These are phyloP conservation scores for Aleiodes sp. DNA, from an alignment of 1,140 invertebrate species.

Conservation along the genomic window DNA sequence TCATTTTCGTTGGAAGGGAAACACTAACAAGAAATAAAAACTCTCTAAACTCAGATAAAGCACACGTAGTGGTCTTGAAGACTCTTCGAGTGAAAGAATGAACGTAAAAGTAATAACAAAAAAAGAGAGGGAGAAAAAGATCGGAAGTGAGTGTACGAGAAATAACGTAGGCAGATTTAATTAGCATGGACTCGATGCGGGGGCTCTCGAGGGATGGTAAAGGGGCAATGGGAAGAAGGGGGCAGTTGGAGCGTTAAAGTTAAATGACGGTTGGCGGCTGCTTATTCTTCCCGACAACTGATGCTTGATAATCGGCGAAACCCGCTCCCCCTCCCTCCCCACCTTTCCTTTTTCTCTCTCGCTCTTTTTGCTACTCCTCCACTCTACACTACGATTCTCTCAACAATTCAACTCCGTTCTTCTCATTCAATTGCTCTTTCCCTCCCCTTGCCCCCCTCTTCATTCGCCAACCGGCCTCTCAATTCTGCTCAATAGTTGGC, in stretches of 20 bases:
- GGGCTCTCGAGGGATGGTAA: constrained; percentile 57
- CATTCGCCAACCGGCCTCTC: constrained; percentile 39
- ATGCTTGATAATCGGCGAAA: constrained; percentile 67
- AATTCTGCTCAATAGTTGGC: constrained; percentile 59
- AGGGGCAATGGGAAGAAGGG: constrained; percentile 36
- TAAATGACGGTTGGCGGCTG: constrained; percentile 67
- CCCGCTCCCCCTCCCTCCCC: constrained; percentile 38
- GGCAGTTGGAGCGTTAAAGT: constrained; percentile 67
- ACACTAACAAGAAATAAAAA: constrained; percentile 21
- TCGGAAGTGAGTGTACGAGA: constrained; percentile 33
- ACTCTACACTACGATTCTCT: constrained; percentile 28
- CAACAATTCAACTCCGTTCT: constrained; percentile 39
- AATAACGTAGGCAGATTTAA: constrained; percentile 63
- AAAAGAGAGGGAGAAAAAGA: constrained; percentile 28
- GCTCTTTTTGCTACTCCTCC: not conserved
- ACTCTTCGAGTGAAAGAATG: not conserved
- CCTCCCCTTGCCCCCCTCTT: constrained; percentile 28
- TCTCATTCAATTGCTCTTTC: constrained; percentile 22
- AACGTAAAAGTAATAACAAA: not conserved
- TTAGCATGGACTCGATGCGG: constrained; percentile 62
- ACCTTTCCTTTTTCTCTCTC: constrained; percentile 38
- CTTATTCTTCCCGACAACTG: constrained; percentile 67
- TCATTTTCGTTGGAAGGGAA: not conserved
- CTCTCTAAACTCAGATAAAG: not conserved
- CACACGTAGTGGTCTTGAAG: constrained; percentile 4